Conservation (phyloP, 2,888 invertebrate species). For the Euplexia lucipara region DNA sequence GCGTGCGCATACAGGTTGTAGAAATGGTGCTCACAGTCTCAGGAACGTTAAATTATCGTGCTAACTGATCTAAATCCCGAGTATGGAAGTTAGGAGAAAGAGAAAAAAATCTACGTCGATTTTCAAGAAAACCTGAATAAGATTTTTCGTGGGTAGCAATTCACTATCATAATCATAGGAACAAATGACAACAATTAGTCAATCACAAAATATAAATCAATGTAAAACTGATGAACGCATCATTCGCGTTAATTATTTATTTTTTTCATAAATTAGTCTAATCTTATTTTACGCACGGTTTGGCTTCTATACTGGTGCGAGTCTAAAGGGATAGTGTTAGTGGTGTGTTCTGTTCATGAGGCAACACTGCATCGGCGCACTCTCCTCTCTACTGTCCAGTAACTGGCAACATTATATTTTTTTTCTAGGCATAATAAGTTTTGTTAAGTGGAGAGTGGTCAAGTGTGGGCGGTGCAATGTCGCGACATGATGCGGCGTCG, state of each 20-base stretch:
- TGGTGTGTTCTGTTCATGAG: constrained; percentile 73
- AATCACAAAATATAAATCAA: constrained; percentile 88
- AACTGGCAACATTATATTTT: background rate
- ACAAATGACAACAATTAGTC: constrained; percentile 89
- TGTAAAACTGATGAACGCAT: constrained; percentile 86
- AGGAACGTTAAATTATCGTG: constrained; percentile 81
- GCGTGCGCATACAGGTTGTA: constrained; percentile 60
- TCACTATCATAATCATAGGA: constrained; percentile 89
- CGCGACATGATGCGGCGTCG: constrained; percentile 59
- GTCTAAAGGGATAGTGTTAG: constrained; percentile 84
- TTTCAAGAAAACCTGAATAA: constrained; percentile 89
- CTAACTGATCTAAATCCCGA: constrained; percentile 78
- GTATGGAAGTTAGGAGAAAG: constrained; percentile 75
- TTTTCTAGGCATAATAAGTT: background rate
- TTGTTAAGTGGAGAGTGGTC: constrained; percentile 17
- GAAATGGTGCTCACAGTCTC: constrained; percentile 70
- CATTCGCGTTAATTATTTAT: constrained; percentile 79
- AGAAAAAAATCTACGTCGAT: constrained; percentile 86
- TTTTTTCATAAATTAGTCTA: constrained; percentile 75
- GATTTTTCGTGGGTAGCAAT: constrained; percentile 81
- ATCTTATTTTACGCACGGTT: constrained; percentile 88
- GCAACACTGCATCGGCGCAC: constrained; percentile 65
- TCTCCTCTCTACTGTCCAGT: constrained; percentile 2
- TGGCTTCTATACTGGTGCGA: constrained; percentile 89
- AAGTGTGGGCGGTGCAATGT: constrained; percentile 39